Percentiles rank a stretch among this genome's conserved stretches.
phyloP scores from a whole-genome alignment of 2,888 invertebrate species.

The Sepioteuthis lessoniana region DNA sequence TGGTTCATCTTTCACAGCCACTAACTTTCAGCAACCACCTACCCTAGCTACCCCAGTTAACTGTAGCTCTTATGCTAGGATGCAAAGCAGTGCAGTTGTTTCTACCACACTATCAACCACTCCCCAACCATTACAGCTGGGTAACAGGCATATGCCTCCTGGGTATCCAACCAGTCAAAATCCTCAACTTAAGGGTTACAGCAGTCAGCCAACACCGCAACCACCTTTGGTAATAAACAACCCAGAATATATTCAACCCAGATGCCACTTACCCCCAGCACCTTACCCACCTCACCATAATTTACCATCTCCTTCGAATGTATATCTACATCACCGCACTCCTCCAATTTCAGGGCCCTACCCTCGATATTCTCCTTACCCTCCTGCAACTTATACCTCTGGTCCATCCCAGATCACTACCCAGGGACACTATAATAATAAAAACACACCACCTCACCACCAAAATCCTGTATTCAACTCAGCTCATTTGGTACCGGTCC shows the following conservation, averaged over 20 bases:
- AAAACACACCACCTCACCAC: neutral
- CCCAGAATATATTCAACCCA: neutral
- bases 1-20: neutral
- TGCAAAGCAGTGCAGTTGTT: slow-evolving; percentile 51
- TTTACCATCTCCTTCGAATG: neutral
- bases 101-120: neutral
- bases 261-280: neutral
- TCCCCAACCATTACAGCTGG: neutral
- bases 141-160: neutral
- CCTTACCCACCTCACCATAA: neutral
- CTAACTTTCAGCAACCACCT: neutral
- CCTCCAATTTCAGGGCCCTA: neutral
- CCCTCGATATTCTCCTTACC: neutral
- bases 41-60: slow-evolving; percentile 47
- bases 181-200: neutral
- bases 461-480: neutral
- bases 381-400: neutral
- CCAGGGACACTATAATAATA: neutral
- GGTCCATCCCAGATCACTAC: slow-evolving; percentile 5
- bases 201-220: neutral
- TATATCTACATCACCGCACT: slow-evolving; percentile 2
- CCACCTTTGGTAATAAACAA: neutral
- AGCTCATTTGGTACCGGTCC: neutral
- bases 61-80: slow-evolving; percentile 50
- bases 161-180: neutral